Evolutionary conservation across 2,113 vertebrate species (phyloP).

Genomic region (Zingel zingel): DNA sequence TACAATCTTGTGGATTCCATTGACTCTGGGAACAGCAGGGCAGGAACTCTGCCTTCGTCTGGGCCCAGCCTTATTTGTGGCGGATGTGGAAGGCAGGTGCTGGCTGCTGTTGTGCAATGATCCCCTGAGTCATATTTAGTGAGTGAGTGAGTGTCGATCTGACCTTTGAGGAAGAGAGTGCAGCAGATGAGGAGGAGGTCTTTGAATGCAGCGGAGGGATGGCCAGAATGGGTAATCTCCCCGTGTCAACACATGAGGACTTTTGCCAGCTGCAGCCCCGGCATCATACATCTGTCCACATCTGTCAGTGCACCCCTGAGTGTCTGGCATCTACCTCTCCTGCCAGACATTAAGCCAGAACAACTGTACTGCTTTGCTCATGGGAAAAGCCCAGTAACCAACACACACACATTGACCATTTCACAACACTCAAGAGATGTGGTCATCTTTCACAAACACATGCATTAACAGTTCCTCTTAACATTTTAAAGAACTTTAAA

Average conservation of each 20-base stretch:
- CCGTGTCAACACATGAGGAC: conserved; percentile 75
- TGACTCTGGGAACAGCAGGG: conserved; percentile 54
- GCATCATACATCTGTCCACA: conserved; percentile 82
- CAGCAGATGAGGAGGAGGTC: conserved; percentile 67
- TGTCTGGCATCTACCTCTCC: conserved; percentile 59
- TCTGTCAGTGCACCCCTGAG: conserved; percentile 76
- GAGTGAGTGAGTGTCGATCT: conserved; percentile 68
- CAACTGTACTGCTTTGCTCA: conserved; percentile 67
- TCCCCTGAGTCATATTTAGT: conserved; percentile 67
- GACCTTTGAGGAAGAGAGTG: conserved; percentile 74
- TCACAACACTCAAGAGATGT: conserved; percentile 47
- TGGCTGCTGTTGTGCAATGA: conserved; percentile 72
- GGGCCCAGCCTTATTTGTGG: conserved; percentile 42
- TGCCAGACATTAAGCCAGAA: conserved; percentile 68
- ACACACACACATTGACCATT: conserved; percentile 27
- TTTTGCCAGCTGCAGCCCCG: conserved; percentile 79
- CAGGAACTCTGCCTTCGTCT: conserved; percentile 38
- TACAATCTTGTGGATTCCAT: conserved; percentile 67
- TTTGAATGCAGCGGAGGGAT: conserved; percentile 52
- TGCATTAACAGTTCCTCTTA: conserved; percentile 59
- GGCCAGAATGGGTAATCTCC: conserved; percentile 72
- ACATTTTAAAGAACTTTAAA: conserved; percentile 22
- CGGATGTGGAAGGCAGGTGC: conserved; percentile 73
- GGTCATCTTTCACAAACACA: conserved; percentile 56
- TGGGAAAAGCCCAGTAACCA: conserved; percentile 34